phyloP scores from a whole-genome alignment of 2,113 vertebrate genomes.

The Sander vitreus region DNA sequence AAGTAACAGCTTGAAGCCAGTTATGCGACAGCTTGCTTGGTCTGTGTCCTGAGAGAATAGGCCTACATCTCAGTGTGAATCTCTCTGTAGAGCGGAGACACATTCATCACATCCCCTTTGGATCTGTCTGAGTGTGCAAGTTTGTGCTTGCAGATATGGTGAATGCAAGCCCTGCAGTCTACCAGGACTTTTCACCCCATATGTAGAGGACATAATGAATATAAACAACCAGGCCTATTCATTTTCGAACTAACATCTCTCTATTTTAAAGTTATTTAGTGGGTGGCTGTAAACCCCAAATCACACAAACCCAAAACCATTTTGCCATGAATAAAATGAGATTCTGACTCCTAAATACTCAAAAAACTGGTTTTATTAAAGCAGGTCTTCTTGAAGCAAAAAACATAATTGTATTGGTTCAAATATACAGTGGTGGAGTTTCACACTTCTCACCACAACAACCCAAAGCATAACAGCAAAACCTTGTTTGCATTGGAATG shows the following conservation, averaged over 20 bases:
- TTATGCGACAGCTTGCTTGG: conserved; percentile 53
- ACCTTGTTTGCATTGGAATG: conserved; percentile 48
- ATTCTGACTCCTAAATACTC: background rate
- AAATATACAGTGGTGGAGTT: background rate
- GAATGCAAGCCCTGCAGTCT: conserved; percentile 8
- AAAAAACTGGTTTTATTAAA: background rate
- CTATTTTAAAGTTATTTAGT: background rate
- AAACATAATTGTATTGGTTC: background rate
- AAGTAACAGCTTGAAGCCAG: conserved; percentile 48
- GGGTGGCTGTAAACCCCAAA: background rate
- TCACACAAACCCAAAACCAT: conserved; percentile 1
- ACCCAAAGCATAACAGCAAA: background rate
- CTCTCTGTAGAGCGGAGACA: conserved; percentile 22
- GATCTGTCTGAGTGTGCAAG: conserved; percentile 13
- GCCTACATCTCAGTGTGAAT: conserved; percentile 30
- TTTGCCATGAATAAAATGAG: conserved; percentile 7
- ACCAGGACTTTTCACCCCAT: conserved; percentile 9
- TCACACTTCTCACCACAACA: conserved; percentile 33
- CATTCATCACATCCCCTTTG: conserved; percentile 44
- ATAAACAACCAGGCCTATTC: background rate
- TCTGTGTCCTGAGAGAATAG: conserved; percentile 51
- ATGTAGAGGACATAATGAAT: background rate
- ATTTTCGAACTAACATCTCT: background rate
- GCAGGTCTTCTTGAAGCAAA: conserved; percentile 21
- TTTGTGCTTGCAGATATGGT: conserved; percentile 13